Evolutionary conservation across 2,113 vertebrate species (phyloP).

Genomic region (Dromas ardeola): DNA sequence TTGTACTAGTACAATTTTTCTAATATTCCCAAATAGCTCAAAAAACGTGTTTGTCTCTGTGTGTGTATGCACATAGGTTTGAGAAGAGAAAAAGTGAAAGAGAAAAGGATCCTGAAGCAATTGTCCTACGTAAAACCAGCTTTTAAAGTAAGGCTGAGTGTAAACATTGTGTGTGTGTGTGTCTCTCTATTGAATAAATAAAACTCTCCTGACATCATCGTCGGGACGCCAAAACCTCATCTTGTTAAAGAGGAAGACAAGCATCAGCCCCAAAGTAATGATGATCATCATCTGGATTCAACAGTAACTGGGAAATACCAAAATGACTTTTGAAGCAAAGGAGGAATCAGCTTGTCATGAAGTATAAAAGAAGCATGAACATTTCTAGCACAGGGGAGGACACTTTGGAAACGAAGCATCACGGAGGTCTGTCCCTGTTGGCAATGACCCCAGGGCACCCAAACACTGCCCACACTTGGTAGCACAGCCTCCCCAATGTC

Average conservation of each 20-base stretch:
- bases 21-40: not conserved
- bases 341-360: not conserved
- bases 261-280: not conserved
- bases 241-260: not conserved
- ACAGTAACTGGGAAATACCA: not conserved
- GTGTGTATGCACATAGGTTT: not conserved
- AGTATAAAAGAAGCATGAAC: not conserved
- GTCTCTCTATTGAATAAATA: not conserved
- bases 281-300: not conserved
- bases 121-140: not conserved
- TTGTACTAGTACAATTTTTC: not conserved
- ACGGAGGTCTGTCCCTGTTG: accelerated
- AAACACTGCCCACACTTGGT: not conserved
- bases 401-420: not conserved
- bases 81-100: not conserved
- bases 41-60: accelerated
- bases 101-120: not conserved
- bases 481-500: not conserved
- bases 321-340: not conserved
- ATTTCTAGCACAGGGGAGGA: not conserved
- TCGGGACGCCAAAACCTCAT: not conserved
- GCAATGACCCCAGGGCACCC: not conserved
- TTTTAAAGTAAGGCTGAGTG: not conserved
- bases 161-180: not conserved
- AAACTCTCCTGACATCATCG: accelerated